Evolutionary conservation across 2,888 invertebrate genomes (phyloP), one percentile per base, ranked within the genome.

Genomic region (Lordiphosa andalusiaca): DNA sequence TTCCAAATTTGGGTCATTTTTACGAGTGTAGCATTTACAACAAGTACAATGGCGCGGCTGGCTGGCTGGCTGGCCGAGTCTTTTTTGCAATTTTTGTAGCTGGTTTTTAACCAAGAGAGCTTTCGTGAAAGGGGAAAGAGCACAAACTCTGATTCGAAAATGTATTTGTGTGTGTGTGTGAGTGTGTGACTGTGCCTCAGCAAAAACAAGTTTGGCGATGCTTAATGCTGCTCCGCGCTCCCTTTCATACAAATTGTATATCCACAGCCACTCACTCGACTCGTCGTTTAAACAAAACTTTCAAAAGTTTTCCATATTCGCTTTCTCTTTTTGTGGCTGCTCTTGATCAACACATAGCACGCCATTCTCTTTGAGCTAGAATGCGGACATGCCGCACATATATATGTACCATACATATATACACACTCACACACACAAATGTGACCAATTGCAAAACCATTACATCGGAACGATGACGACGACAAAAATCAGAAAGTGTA

Each of bases 111-210:
- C 53, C 71, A 71, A 77, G 67, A 82, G 75, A 76, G 75, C 75
- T 76, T 76, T 76, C 72, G 82, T 76, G 75, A 76, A 82, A 76
- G 82, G 82, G 75, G 75, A 74, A 68, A 82, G 68, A 77, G 74
- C 49, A 67, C 63, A 68, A 69, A 60, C 71, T 63, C 55, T 51
- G 41, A 59, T 44, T 37, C 59, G 44, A 42, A 42, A 44, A 56
- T 10, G 69, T 68, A 56, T 71, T 68, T 21, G 68, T 67, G 10
- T 46, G 42, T 47, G 42, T 30, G 47, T 41, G 60, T 57, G 57
- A 61, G 62, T 30, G 42, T 19, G 42, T 6, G 35, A 19, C 53
- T 59, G 72, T 68, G 69, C 72, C 69, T 70, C 52, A 60, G 54
- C 54, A 39, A 62, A 74, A 75, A 75, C 74, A 60, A 77, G 74